Percentiles rank a stretch among this genome's conserved stretches.
phyloP scores from a whole-genome alignment of 92 coral and sea anemone species.

The Palythoa caribaeorum region DNA sequence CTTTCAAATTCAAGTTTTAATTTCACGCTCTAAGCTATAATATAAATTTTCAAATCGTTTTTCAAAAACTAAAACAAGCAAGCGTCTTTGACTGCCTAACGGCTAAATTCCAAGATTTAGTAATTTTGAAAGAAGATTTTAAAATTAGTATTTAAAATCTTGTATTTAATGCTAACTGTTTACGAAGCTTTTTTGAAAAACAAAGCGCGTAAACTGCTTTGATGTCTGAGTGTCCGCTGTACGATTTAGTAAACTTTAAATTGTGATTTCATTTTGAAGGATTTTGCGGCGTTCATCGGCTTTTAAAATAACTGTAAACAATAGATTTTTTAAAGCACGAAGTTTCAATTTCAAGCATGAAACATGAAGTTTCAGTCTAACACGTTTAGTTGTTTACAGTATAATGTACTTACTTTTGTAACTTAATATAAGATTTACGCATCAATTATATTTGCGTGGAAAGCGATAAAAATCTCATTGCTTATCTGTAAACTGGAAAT shows the following conservation, averaged over 20 bases:
- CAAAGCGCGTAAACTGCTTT: too few relatives aligned
- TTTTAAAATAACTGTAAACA: neutral
- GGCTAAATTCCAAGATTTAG: neutral
- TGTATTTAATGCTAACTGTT: neutral
- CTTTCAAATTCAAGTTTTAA: neutral
- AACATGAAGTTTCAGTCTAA: too few relatives aligned
- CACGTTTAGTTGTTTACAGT: neutral
- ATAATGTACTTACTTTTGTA: neutral
- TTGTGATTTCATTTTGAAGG: neutral
- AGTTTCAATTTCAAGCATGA: too few relatives aligned
- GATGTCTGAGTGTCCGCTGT: too few relatives aligned
- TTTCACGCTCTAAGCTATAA: neutral
- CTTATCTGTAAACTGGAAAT: too few relatives aligned
- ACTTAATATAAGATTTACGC: neutral
- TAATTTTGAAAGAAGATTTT: neutral
- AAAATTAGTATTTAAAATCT: neutral
- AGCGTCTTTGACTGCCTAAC: neutral
- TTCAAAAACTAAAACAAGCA: neutral
- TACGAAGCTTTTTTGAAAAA: too few relatives aligned
- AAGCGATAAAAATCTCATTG: too few relatives aligned
- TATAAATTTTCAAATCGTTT: neutral
- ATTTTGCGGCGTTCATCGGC: neutral
- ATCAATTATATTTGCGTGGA: neutral
- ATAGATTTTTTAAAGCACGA: too few relatives aligned
- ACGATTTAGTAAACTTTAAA: conserved; percentile 7